Conservation (phyloP, 2,888 invertebrate genomes). For the Thysanoteuthis rhombus region DNA sequence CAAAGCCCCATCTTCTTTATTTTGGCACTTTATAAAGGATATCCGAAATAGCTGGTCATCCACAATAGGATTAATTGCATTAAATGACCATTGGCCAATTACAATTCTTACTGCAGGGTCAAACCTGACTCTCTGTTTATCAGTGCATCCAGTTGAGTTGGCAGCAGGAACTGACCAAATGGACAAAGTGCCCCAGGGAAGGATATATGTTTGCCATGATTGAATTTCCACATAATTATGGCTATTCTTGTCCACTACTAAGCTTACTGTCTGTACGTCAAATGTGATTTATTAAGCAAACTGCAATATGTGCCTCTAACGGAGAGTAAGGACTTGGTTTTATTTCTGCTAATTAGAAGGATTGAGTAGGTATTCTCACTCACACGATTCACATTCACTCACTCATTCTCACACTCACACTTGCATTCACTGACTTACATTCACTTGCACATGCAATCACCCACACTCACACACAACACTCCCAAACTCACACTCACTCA, state of each 20-base stretch:
- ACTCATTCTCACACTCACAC: too few relatives aligned
- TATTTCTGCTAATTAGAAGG: too few relatives aligned
- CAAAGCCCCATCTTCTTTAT: background rate
- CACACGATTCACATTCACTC: too few relatives aligned
- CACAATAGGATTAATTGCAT: background rate
- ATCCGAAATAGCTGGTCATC: background rate
- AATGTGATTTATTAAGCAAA: background rate
- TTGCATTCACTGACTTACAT: too few relatives aligned
- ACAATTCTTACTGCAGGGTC: background rate
- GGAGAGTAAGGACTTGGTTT: too few relatives aligned
- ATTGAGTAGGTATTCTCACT: too few relatives aligned
- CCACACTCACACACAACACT: too few relatives aligned
- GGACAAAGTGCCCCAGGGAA: background rate
- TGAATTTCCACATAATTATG: background rate
- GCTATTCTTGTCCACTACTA: background rate
- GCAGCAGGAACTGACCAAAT: background rate
- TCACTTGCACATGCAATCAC: too few relatives aligned
- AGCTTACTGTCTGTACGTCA: background rate
- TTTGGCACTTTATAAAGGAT: background rate
- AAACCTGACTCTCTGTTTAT: background rate
- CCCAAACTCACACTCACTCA: too few relatives aligned
- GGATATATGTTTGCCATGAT: background rate
- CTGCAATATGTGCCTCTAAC: background rate
- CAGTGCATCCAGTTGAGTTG: slow-evolving; percentile 12
- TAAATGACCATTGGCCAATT: background rate